Evolutionary conservation across 2,888 invertebrate genomes (phyloP), one percentile per base, ranked within the genome.

Genomic region (Caenorhabditis japonica): DNA sequence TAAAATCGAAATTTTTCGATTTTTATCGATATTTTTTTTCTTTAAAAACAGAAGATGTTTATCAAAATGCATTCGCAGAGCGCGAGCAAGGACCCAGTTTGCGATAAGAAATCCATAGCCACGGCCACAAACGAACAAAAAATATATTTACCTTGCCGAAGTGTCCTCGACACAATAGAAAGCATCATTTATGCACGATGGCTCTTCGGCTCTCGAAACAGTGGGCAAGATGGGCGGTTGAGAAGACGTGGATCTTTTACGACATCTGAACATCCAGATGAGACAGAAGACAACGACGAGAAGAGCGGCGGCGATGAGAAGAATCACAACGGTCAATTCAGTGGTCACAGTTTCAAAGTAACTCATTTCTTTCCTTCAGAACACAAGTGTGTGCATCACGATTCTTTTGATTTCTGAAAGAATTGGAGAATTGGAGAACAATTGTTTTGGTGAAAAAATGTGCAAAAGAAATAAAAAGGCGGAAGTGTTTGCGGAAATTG

Each of bases 91-190:
- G n/a, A n/a, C n/a, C n/a, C n/a, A n/a, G n/a, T n/a, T n/a, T n/a
- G n/a, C n/a, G n/a, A n/a, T n/a, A n/a, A 15, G 10, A 33, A 27
- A 15, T 33, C 4, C 17, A 17, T 8, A 41, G 1, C 21, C 21
- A 19, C 21, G 15, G 19, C 41, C 23, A 12, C n/a, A 46, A 46
- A 23, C n/a, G 12, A 36, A 17, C 0, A 23, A 25, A 19, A 39
- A 39, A n/a, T 5, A 17, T 17, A 19, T n/a, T 5, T 41, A 62
- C 71, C 66, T 49, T 19, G 75, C 61, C 17, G 62, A 38, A 5
- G 64, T 68, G 15, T 76, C 76, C 17, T 76, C 78, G 10, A 60
- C 36, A 39, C 68, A 69, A 30, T 78, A 74, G 46, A 78, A 78
- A 0, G 68, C 78, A 19, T 74, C 78, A 33, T 78, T 78, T 1